Conservation (phyloP, 23 tunicate genomes). For the Oikopleura dioica region DNA sequence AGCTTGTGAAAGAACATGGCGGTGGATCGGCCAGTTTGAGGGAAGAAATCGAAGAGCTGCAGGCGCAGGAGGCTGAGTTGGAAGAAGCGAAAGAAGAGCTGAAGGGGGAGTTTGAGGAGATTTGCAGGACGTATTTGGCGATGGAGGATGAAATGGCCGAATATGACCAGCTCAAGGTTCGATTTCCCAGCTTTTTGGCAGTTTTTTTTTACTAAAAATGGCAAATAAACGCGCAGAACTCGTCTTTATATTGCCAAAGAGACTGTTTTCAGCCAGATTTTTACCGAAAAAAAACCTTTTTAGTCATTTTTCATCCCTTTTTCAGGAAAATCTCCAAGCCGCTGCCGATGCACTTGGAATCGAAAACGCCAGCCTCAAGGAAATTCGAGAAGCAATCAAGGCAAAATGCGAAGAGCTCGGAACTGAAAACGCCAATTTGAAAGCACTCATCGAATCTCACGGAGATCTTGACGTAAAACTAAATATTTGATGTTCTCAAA, state of each 20-base stretch:
- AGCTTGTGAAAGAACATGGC: background rate
- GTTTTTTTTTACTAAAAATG: too few species aligned
- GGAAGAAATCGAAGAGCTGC: background rate
- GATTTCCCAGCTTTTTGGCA: too few species aligned
- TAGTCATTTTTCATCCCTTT: too few species aligned
- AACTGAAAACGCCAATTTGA: background rate
- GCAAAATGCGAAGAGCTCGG: constrained; percentile 10
- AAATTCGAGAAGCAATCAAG: background rate
- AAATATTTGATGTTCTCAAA: background rate
- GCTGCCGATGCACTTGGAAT: constrained; percentile 7
- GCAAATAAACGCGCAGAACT: too few species aligned
- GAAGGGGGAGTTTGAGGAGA: background rate
- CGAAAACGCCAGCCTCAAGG: background rate
- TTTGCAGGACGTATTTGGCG: background rate
- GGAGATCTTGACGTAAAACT: background rate
- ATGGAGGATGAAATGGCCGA: background rate
- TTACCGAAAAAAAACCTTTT: too few species aligned
- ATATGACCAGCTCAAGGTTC: background rate
- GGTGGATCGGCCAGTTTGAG: background rate
- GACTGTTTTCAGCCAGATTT: too few species aligned
- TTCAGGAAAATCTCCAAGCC: background rate
- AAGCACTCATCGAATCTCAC: background rate
- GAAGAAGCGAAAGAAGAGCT: background rate
- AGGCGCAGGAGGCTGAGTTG: background rate
- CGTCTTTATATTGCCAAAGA: too few species aligned